These are phyloP conservation scores for Stratiomys singularior DNA, from an alignment of 2,888 invertebrate genomes.

Conservation along the genomic window DNA sequence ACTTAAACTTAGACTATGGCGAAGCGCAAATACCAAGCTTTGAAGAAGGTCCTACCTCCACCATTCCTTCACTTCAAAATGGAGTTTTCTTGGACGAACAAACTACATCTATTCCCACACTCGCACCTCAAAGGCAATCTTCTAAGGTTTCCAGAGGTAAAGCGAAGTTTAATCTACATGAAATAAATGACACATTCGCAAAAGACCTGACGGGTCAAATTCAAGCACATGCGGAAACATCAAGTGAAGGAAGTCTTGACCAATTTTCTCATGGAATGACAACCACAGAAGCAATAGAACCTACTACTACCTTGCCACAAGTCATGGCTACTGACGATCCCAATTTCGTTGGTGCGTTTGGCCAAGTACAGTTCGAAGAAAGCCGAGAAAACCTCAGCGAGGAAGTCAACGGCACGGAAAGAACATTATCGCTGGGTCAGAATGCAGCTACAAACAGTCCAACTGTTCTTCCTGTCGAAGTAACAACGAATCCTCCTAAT, in stretches of 20 bases:
- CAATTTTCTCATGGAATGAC: neutral
- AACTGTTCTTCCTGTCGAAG: too few species aligned
- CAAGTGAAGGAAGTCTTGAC: neutral
- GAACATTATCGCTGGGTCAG: too few species aligned
- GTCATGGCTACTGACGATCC: conserved; percentile 26
- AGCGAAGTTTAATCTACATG: neutral
- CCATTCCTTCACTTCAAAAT: too few species aligned
- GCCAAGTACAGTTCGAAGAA: conserved; percentile 9
- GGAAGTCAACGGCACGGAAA: too few species aligned
- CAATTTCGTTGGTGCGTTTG: conserved; percentile 26
- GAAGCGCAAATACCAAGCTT: too few species aligned
- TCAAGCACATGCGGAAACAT: too few species aligned
- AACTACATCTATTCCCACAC: neutral
- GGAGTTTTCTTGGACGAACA: too few species aligned
- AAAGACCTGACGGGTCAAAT: neutral
- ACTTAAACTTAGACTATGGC: too few species aligned
- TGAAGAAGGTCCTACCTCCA: too few species aligned
- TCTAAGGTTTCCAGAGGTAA: neutral
- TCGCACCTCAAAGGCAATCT: neutral
- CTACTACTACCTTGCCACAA: conserved; percentile 14
- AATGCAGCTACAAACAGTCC: too few species aligned
- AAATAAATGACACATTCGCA: neutral
- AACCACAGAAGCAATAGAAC: conserved; percentile 4
- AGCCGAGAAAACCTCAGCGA: neutral
- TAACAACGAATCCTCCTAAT: too few species aligned